Percentiles rank a stretch among this genome's conserved stretches.
These are phyloP conservation scores for Leptoteleia sp. DNA, from an alignment of 1,140 invertebrate species.

Conservation along the genomic window DNA sequence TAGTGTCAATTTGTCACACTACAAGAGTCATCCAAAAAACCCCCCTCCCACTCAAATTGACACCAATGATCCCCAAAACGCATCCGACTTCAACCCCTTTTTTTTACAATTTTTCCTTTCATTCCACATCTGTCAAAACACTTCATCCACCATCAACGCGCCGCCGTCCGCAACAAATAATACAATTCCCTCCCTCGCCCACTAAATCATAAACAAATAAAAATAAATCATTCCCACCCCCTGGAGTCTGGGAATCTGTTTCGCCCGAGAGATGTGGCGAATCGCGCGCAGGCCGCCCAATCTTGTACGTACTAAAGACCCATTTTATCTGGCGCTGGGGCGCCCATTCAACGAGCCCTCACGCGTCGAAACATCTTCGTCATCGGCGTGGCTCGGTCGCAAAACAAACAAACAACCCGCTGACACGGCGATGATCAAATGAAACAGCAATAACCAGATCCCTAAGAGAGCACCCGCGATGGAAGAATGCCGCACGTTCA, in stretches of 20 bases:
- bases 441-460: conserved; percentile 27
- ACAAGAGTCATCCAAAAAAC: too few species aligned
- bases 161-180: conserved; percentile 3
- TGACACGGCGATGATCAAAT: conserved; percentile 39
- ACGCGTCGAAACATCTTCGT: conserved; percentile 17
- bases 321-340: background rate
- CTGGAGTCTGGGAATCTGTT: background rate
- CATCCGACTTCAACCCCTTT: background rate
- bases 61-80: background rate
- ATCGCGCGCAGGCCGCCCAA: background rate
- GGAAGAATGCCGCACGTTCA: conserved; percentile 11
- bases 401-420: conserved; percentile 46
- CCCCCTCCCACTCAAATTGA: too few species aligned
- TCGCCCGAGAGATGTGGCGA: background rate
- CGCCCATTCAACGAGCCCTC: background rate
- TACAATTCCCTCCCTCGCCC: background rate
- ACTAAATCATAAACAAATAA: conserved; percentile 36
- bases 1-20: too few species aligned
- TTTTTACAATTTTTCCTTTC: conserved; percentile 2
- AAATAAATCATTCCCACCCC: conserved; percentile 31
- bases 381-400: conserved; percentile 11
- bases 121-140: conserved; percentile 18
- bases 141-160: conserved; percentile 9
- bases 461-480: conserved; percentile 8
- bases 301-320: conserved; percentile 4